These are phyloP conservation scores for Periphyllus acericola DNA, from an alignment of 2,888 invertebrate genomes.

Conservation along the genomic window DNA sequence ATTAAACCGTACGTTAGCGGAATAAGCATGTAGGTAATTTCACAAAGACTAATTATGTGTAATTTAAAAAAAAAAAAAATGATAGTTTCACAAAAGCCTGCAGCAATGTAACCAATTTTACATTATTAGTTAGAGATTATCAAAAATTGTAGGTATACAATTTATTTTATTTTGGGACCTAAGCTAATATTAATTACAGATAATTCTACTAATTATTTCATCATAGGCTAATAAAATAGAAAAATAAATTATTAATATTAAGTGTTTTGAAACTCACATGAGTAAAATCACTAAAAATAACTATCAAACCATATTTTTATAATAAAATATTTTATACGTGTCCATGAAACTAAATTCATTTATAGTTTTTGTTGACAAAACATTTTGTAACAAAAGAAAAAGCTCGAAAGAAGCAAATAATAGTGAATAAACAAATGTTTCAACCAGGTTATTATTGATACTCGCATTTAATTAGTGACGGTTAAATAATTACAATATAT, in stretches of 20 bases:
- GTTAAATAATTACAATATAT: not conserved
- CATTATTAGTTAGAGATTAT: not conserved
- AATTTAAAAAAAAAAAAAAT: not conserved
- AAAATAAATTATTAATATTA: not conserved
- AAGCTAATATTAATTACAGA: not conserved
- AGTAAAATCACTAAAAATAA: not conserved
- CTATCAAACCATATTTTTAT: not conserved
- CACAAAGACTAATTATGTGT: not conserved
- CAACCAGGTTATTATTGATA: not conserved
- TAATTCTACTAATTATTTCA: not conserved
- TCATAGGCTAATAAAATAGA: not conserved
- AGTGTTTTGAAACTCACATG: not conserved
- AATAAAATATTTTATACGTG: too few relatives aligned
- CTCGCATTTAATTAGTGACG: not conserved
- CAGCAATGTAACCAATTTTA: slow-evolving; percentile 16
- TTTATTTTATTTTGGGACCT: not conserved
- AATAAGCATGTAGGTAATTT: slow-evolving; percentile 12
- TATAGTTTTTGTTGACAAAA: too few relatives aligned
- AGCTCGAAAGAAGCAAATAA: too few relatives aligned
- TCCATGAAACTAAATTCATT: too few relatives aligned
- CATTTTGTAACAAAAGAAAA: too few relatives aligned
- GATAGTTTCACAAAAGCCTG: slow-evolving; percentile 15
- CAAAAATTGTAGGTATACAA: not conserved
- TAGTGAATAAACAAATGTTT: too few relatives aligned
- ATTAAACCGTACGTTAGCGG: not conserved